A percentile compares a stretch with the other conserved stretches of the same genome.
Conservation (phyloP, 1,140 invertebrate species). For the Drosophila watanabei region DNA sequence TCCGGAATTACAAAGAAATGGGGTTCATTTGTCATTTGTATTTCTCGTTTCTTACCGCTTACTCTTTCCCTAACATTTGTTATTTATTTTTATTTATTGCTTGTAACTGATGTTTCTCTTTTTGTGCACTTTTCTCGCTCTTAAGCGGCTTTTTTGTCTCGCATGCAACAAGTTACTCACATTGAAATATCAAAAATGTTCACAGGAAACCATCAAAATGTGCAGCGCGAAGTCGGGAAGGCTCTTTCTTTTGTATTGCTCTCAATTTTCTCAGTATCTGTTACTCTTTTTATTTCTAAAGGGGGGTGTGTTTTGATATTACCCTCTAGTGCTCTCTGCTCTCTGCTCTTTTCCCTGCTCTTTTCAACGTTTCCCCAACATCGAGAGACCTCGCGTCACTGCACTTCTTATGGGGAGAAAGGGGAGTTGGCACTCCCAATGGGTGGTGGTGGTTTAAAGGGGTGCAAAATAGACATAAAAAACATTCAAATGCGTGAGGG, state of each 20-base stretch:
- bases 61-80: conserved; percentile 1
- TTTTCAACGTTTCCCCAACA: conserved; percentile 23
- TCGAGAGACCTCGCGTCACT: conserved; percentile 51
- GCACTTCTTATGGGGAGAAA: conserved; percentile 32
- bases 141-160: conserved; percentile 20
- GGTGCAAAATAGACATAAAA: conserved; percentile 12
- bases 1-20: conserved; percentile 1
- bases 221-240: conserved; percentile 58
- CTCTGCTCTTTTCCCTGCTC: conserved; percentile 28
- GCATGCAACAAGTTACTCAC: conserved; percentile 79
- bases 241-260: conserved; percentile 9
- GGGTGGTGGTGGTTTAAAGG: conserved; percentile 19
- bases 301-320: conserved; percentile 17
- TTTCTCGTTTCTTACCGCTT: background rate
- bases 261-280: background rate
- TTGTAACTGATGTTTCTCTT: background rate
- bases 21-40: conserved; percentile 11
- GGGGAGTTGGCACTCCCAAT: background rate
- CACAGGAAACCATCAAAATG: conserved; percentile 81
- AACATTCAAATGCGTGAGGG: conserved; percentile 54
- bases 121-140: background rate
- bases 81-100: background rate
- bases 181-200: conserved; percentile 77
- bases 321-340: conserved; percentile 23
- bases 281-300: conserved; percentile 9